Base-by-base conservation (phyloP, 2,113 vertebrate genomes). In the Semicossyphus pulcher region DNA sequence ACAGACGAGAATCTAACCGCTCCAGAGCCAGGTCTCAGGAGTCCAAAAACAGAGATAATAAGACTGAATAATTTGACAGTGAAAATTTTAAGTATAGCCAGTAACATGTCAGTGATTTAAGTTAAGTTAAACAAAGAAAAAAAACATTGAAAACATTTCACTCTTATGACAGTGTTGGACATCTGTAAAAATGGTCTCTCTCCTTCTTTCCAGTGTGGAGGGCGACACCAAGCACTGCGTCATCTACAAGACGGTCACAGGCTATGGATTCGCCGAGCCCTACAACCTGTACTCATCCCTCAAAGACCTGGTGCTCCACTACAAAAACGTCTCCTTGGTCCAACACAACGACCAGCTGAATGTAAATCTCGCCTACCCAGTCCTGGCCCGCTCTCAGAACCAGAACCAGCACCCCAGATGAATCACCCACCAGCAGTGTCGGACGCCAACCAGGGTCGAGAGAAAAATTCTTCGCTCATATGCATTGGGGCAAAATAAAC, bases 291-390 rank as follows among this genome's bases (percentile, higher is more conserved):
- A 97, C 10, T 93, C 94, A 1, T 97, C 96, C 5, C 94, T 97
- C 57, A 96, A 95, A 92, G 96, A 97, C 80, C 93, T 98, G 91
- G 96, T 98, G 73, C 92, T 97, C 84, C 96, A 98, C 91, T 98
- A 98, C 94, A 96, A 95, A 87, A 95, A 97, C 69, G 95, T 95
- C 0, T 98, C 96, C 2, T 94, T 98, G 72, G 94, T 97, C 91
- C 96, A 98, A 91, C 96, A 98, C 95, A 98, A 97, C 2, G 96
- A 98, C 84, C 95, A 96, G 3, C 95, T 98, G 84, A 94, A 96
- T 51, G 96, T 98, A 92, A 97, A 95, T 0, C 93, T 98, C 21
- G 96, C 96, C 23, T 94, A 95, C 88, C 96, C 96, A 0, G 95
- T 96, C 80, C 92, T 96, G 16, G 94, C 95, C 29, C 82, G 80